Conservation (phyloP, 2,888 invertebrate genomes). For the Archaeoteleia sp. region DNA sequence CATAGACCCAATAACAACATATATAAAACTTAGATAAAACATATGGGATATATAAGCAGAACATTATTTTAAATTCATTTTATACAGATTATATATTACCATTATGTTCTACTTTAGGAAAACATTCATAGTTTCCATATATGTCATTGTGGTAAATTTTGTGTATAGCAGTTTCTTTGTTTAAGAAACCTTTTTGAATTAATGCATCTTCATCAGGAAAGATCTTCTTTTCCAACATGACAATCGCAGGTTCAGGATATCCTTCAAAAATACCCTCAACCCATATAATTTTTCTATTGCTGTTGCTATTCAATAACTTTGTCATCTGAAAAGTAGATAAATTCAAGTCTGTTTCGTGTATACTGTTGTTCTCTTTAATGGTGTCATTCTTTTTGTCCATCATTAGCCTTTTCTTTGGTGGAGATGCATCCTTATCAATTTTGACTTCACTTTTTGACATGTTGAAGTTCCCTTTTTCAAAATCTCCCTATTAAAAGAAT, state of each 20-base stretch:
- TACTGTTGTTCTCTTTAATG: conserved; percentile 22
- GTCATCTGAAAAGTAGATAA: conserved; percentile 82
- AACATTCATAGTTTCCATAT: conserved; percentile 88
- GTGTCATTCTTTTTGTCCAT: not conserved
- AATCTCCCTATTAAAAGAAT: too few species aligned
- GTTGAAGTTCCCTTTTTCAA: too few species aligned
- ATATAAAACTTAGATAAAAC: conserved; percentile 17
- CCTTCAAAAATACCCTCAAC: conserved; percentile 82
- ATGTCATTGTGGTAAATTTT: conserved; percentile 88
- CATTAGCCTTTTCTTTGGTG: not conserved
- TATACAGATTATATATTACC: conserved; percentile 76
- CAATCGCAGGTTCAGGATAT: conserved; percentile 79
- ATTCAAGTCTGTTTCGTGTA: conserved; percentile 73
- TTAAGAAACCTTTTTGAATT: conserved; percentile 80
- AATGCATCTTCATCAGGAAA: conserved; percentile 80
- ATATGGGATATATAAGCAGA: conserved; percentile 4
- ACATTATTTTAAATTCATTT: not conserved
- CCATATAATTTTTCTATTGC: conserved; percentile 82
- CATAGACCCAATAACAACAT: too few species aligned
- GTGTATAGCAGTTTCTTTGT: conserved; percentile 78
- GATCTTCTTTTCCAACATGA: conserved; percentile 88
- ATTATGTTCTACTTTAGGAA: conserved; percentile 79
- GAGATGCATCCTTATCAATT: not conserved
- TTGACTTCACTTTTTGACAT: not conserved
- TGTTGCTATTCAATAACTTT: conserved; percentile 83